These are phyloP conservation scores for Aphidius gifuensis DNA, from an alignment of 1,140 invertebrate species.

Conservation along the genomic window DNA sequence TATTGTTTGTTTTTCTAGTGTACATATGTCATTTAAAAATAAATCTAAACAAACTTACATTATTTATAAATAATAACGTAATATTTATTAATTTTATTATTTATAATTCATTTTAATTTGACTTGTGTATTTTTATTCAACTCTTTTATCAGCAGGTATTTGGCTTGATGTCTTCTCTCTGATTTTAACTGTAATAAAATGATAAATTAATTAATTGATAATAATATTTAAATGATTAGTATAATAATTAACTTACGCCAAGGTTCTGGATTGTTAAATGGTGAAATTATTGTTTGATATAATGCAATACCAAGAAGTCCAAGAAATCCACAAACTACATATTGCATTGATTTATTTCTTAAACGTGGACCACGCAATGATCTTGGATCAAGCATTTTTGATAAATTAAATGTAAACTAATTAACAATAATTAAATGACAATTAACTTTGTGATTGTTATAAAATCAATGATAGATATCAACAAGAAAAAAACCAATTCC, in stretches of 20 bases:
- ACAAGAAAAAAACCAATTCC: no score
- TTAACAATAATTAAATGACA: background rate
- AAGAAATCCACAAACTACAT: conserved; percentile 23
- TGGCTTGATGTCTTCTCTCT: conserved; percentile 1
- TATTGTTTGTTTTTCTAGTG: conserved; percentile 23
- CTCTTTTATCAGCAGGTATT: background rate
- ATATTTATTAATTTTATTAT: no score
- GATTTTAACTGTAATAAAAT: background rate
- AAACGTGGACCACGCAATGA: no score
- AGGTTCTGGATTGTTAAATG: conserved; percentile 50
- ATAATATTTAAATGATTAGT: background rate
- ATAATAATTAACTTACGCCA: conserved; percentile 18
- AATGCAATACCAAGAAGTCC: conserved; percentile 31
- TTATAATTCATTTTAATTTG: no score
- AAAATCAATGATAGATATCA: no score
- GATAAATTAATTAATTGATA: no score
- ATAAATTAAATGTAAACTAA: background rate
- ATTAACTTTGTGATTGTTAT: background rate
- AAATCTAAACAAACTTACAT: conserved; percentile 22
- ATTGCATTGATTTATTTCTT: no score
- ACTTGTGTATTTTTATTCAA: background rate
- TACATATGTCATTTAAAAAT: conserved; percentile 23
- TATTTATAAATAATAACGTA: conserved; percentile 23
- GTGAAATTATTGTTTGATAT: conserved; percentile 43
- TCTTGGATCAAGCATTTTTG: no score